A percentile compares a stretch with the other conserved stretches of the same genome.
phyloP scores from a whole-genome alignment of 2,888 invertebrate species.

The Linnaemya tessellans region DNA sequence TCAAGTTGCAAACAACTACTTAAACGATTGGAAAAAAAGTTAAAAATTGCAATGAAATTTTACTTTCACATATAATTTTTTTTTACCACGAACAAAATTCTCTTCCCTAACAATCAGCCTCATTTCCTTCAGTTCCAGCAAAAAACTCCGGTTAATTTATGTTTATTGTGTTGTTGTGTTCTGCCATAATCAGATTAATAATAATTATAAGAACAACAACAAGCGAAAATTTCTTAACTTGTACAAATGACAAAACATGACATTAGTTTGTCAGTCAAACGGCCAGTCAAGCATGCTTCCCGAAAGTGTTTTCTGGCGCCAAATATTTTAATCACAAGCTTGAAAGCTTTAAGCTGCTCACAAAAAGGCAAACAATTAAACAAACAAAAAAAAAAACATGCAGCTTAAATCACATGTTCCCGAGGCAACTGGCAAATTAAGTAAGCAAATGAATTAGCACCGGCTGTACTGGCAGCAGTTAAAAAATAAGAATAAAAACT shows the following conservation, averaged over 20 bases:
- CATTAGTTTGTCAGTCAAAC: conserved; percentile 54
- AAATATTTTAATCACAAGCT: conserved; percentile 26
- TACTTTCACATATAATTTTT: too few relatives aligned
- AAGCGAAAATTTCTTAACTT: conserved; percentile 39
- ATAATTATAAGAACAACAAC: conserved; percentile 23
- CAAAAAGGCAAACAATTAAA: neutral
- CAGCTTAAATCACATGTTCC: conserved; percentile 22
- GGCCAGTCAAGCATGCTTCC: conserved; percentile 66
- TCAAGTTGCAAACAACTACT: too few relatives aligned
- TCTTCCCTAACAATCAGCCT: too few relatives aligned
- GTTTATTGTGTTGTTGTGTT: neutral
- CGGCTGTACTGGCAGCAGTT: neutral
- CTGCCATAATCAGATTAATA: conserved; percentile 60
- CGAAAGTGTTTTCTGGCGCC: conserved; percentile 67
- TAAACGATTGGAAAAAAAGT: too few relatives aligned
- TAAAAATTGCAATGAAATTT: too few relatives aligned
- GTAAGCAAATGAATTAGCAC: conserved; percentile 9
- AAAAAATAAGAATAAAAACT: neutral
- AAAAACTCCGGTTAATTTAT: conserved; percentile 14
- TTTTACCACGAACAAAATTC: too few relatives aligned
- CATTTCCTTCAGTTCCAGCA: neutral
- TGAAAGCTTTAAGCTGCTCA: conserved; percentile 20
- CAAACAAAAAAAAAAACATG: neutral
- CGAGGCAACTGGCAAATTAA: conserved; percentile 10
- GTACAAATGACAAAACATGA: conserved; percentile 56